These are phyloP conservation scores for Ptychodera flava DNA, from an alignment of 35 echinoderm and acorn worm genomes.

Conservation along the genomic window DNA sequence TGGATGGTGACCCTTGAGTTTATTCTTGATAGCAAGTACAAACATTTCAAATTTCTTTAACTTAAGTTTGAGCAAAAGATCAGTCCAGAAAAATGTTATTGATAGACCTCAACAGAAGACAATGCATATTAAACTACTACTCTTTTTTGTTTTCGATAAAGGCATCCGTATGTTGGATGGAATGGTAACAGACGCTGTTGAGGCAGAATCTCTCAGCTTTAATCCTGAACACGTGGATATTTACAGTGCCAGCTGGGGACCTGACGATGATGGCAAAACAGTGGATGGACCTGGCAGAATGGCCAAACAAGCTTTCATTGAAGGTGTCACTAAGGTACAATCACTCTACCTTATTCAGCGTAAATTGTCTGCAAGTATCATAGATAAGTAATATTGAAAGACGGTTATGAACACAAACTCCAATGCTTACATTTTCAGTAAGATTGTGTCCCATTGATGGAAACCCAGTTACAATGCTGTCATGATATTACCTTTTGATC, in stretches of 20 bases:
- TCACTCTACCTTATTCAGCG: background rate
- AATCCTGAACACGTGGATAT: conserved; percentile 3
- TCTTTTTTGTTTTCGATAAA: too few relatives aligned
- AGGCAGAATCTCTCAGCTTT: conserved; percentile 4
- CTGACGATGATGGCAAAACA: conserved; percentile 17
- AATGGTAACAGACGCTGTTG: conserved; percentile 6
- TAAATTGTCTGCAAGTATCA: background rate
- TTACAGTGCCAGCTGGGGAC: conserved; percentile 22
- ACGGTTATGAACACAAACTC: background rate
- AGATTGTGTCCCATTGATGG: background rate
- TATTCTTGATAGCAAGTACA: too few relatives aligned
- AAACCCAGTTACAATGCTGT: background rate
- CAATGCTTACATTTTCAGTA: background rate
- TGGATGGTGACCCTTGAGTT: too few relatives aligned
- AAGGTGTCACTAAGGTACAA: background rate
- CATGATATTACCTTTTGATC: background rate
- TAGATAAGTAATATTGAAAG: background rate
- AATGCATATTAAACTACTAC: too few relatives aligned
- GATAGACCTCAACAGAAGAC: too few relatives aligned
- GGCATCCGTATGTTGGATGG: conserved; percentile 23
- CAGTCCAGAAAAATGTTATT: too few relatives aligned
- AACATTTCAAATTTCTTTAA: too few relatives aligned
- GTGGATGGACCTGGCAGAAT: conserved; percentile 4
- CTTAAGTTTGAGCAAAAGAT: too few relatives aligned
- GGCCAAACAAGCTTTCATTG: background rate